phyloP scores from a whole-genome alignment of 1,140 invertebrate species.

The Panagrolaimus sp. region DNA sequence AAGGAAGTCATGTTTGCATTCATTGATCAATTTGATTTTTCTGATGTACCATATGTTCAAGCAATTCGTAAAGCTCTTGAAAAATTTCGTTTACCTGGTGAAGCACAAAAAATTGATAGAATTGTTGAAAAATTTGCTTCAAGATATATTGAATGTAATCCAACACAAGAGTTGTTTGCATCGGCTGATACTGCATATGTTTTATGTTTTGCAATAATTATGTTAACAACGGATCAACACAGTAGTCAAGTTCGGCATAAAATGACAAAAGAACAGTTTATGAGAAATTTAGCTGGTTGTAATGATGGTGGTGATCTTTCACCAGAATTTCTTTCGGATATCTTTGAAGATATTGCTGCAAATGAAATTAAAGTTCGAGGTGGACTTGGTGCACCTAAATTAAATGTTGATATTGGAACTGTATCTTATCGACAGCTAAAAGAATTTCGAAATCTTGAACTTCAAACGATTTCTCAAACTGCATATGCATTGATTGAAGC shows the following conservation, averaged over 20 bases:
- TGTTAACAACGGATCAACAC: constrained; percentile 97
- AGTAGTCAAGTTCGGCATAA: constrained; percentile 94
- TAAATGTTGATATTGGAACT: constrained; percentile 66
- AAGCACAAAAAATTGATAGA: constrained; percentile 98
- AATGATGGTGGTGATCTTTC: constrained; percentile 96
- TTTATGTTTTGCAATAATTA: constrained; percentile 96
- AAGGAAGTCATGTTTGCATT: constrained; percentile 88
- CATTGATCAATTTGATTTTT: constrained; percentile 92
- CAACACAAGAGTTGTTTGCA: constrained; percentile 82
- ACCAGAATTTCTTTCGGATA: constrained; percentile 88
- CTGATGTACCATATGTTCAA: constrained; percentile 84
- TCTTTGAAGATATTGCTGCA: constrained; percentile 96
- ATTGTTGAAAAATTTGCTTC: constrained; percentile 99
- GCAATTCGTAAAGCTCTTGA: constrained; percentile 86
- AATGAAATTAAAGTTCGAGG: constrained; percentile 99
- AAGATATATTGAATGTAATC: constrained; percentile 93
- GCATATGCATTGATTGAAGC: constrained; percentile 98
- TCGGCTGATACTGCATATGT: constrained; percentile 98
- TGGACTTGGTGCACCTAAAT: constrained; percentile 69
- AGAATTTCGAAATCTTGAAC: constrained; percentile 92
- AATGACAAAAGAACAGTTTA: constrained; percentile 99
- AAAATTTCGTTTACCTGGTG: constrained; percentile 91
- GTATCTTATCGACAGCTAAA: constrained; percentile 86
- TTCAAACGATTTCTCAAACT: constrained; percentile 90
- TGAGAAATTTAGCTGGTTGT: constrained; percentile 92